These are phyloP conservation scores for Acropora yongei DNA, from an alignment of 64 coral and sea anemone species.

Conservation along the genomic window DNA sequence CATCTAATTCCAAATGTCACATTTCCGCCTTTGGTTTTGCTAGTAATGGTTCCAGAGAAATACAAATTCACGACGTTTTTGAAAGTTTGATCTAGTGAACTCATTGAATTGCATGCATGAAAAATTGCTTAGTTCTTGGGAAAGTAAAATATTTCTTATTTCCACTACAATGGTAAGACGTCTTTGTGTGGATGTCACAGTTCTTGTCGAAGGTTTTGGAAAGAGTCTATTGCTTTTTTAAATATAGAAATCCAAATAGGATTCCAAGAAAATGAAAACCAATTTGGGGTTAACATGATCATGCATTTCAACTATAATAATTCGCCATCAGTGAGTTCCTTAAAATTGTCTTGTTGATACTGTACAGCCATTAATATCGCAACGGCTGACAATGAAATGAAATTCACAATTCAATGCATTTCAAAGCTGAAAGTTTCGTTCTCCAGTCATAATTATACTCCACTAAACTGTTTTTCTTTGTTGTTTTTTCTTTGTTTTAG, in stretches of 20 bases:
- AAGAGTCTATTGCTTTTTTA: neutral
- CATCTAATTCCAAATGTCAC: neutral
- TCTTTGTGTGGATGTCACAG: too few relatives aligned
- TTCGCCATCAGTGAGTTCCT: neutral
- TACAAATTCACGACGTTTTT: neutral
- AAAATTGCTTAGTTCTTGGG: too few relatives aligned
- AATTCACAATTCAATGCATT: neutral
- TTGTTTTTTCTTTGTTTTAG: too few relatives aligned
- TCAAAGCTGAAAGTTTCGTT: neutral
- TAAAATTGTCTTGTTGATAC: neutral
- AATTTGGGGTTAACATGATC: slow-evolving; percentile 1
- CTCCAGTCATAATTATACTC: neutral
- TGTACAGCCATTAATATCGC: neutral
- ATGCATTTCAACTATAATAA: neutral
- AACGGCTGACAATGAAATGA: neutral
- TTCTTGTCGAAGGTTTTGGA: neutral
- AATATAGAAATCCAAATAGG: slow-evolving; percentile 5
- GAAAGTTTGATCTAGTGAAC: too few relatives aligned
- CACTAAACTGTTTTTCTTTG: neutral
- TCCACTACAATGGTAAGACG: too few relatives aligned
- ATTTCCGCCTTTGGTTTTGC: neutral
- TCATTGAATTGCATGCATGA: too few relatives aligned
- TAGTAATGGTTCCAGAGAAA: neutral
- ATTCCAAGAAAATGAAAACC: neutral
- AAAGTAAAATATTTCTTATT: too few relatives aligned